Base-by-base conservation (phyloP, 2,797 vertebrate genomes). In the Falco cherrug region DNA sequence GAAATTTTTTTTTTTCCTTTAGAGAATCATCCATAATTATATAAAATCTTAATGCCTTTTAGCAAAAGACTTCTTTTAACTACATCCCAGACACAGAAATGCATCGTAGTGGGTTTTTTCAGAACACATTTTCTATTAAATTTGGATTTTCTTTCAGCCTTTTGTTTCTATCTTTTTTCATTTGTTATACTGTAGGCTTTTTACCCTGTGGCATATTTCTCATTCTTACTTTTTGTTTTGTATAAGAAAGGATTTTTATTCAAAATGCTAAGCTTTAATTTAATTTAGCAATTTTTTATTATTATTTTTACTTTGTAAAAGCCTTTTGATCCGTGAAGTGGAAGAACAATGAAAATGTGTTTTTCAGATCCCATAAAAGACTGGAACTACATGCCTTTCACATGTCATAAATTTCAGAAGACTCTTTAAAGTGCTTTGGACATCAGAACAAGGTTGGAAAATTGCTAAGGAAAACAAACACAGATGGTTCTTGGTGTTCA, bases 251-350 rank as follows among this genome's bases (percentile, higher is more conserved):
- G 96, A 96, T 94, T 96, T 97, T 97, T 84, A 97, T 97, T 98
- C 96, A 98, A 98, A 98, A 98, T 97, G 97, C 97, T 97, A 96
- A 96, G 97, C 95, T 87, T 96, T 89, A 80, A 97, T 97, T 93
- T 95, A 97, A 97, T 97, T 96, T 88, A 87, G 45, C 25, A 20
- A 15, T 35, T 81, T 85, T 85, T 96, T 74, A 97, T 94, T 97
- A 85, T 41, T 41, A 41, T 41, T 61, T 83, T 95, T 87, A 93
- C 95, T 98, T 98, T 98, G 97, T 98, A 97, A 98, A 94, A 94
- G 96, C 87, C 96, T 97, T 92, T 93, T 98, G 98, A 98, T 97
- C 98, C 96, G 53, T 98, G 98, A 98, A 98, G 92, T 94, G 85
- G 96, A 98, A 97, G 96, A 97, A 98, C 97, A 98, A 97, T 97